Evolutionary conservation across 2,888 invertebrate genomes (phyloP), one percentile per base, ranked within the genome.

Genomic region (Drosophila infuscata): DNA sequence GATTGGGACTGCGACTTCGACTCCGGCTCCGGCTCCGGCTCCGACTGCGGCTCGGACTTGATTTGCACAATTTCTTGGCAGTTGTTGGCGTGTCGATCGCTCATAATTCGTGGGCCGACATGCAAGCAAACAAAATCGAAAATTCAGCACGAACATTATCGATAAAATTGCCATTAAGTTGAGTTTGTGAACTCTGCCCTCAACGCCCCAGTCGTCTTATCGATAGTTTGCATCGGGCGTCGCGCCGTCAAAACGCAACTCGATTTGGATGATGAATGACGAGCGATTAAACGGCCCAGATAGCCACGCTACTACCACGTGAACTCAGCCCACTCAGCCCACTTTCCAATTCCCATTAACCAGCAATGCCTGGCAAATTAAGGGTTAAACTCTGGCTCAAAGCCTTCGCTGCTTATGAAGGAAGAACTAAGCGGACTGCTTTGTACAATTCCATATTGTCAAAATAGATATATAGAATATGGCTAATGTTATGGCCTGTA

Each of bases 81-180:
- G 74, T 81, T 79, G 77, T 82, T 88, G 77, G 88, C 88, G 88
- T 88, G 88, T 90, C 89, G 88, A 88, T 88, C 88, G 89, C 88
- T 88, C 88, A 88, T 88, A 88, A 88, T 88, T 88, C 76, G 84
- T 70, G 64, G 58, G 70, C 59, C 73, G 88, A 87, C 84, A 91
- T 84, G 86, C 83, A 83, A 87, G 84, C 87, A 90, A 89, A 82
- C 83, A 89, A 83, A 90, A 89, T 90, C 87, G 87, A 87, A 87
- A 87, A 87, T 87, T 86, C 87, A 88, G 82, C 91, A 91, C 91
- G 91, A 91, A 91, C 91, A 91, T 83, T 91, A 91, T 91, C 91
- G 91, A 91, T 91, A 91, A 91, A 91, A 91, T 91, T 90, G 85
- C 88, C 90, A 91, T 91, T 91, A 91, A 90, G 88, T 80, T 74